Conservation (phyloP, 2,113 vertebrate species). For the Probosciger aterrimus region DNA sequence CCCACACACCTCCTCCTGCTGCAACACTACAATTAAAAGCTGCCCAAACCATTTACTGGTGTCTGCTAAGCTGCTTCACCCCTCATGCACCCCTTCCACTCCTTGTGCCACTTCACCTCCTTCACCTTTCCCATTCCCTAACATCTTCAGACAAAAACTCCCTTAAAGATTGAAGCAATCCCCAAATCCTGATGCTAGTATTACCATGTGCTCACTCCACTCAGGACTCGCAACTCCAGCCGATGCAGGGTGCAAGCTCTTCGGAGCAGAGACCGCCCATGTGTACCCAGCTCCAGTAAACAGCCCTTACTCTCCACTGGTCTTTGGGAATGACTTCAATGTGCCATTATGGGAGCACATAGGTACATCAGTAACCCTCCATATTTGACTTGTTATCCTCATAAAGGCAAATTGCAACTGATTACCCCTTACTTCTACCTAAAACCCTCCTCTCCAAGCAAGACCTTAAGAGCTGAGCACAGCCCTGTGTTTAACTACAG, state of each 20-base stretch:
- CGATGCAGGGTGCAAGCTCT: accelerated
- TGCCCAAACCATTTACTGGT: background rate
- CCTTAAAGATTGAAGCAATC: background rate
- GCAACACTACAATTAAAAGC: background rate
- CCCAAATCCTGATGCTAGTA: background rate
- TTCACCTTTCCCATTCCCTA: background rate
- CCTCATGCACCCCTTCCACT: background rate
- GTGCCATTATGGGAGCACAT: background rate
- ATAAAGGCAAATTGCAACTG: background rate
- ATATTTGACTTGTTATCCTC: background rate
- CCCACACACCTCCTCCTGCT: background rate
- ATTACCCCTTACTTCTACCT: background rate
- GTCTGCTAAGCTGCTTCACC: background rate
- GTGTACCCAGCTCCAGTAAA: background rate
- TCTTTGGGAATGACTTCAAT: background rate
- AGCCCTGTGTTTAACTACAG: conserved; percentile 9
- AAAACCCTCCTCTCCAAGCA: background rate
- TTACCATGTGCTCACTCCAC: background rate
- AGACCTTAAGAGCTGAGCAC: background rate
- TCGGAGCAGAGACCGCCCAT: background rate
- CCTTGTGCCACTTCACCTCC: background rate
- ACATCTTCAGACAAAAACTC: background rate
- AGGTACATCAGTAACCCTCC: background rate
- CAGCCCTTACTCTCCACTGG: background rate
- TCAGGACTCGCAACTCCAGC: background rate